Evolutionary conservation across 2,797 vertebrate species (phyloP).

Genomic region (Micromesistius poutassou): DNA sequence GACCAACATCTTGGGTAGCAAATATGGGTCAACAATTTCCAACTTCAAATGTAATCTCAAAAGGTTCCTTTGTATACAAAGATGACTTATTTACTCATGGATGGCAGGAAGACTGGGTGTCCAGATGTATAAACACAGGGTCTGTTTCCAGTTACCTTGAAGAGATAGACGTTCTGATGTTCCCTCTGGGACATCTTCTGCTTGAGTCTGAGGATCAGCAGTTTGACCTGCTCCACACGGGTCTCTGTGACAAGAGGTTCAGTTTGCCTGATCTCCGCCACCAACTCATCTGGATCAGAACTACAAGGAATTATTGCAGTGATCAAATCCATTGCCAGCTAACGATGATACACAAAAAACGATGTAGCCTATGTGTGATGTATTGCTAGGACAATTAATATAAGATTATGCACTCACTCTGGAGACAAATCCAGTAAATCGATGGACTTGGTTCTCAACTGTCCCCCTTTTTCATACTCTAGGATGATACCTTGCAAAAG

Average conservation of each 20-base stretch:
- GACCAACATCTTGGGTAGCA: not conserved
- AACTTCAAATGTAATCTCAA: not conserved
- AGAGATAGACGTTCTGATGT: slow-evolving; percentile 80
- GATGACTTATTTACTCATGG: not conserved
- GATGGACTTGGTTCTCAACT: slow-evolving; percentile 83
- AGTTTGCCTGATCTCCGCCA: slow-evolving; percentile 77
- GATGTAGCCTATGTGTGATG: not conserved
- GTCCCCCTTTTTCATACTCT: slow-evolving; percentile 83
- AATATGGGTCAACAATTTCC: not conserved
- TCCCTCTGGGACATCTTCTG: slow-evolving; percentile 82
- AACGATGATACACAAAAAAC: not conserved
- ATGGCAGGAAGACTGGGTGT: not conserved
- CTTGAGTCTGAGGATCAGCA: slow-evolving; percentile 81
- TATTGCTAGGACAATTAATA: not conserved
- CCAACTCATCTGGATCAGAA: slow-evolving; percentile 77
- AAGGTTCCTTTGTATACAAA: not conserved
- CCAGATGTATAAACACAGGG: not conserved
- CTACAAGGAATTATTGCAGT: slow-evolving; percentile 56
- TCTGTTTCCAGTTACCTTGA: slow-evolving; percentile 78
- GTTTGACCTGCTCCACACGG: slow-evolving; percentile 75
- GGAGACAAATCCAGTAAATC: slow-evolving; percentile 84
- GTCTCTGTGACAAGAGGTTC: slow-evolving; percentile 88
- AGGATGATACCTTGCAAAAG: slow-evolving; percentile 82
- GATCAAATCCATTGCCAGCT: not conserved
- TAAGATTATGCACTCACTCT: slow-evolving; percentile 70